Conservation (phyloP, 2,797 vertebrate genomes). For the Sternotherus odoratus region DNA sequence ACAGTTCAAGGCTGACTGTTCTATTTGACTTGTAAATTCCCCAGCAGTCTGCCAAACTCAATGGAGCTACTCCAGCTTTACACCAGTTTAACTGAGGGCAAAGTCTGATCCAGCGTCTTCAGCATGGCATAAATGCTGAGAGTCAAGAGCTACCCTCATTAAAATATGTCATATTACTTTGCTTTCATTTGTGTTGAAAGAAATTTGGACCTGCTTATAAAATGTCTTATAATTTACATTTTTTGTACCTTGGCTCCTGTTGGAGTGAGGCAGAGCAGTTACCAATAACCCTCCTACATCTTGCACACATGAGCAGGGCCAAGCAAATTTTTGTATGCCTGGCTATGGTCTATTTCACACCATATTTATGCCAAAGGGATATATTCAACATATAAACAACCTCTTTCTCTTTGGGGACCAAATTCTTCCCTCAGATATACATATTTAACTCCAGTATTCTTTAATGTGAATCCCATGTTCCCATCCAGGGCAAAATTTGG, state of each 20-base stretch:
- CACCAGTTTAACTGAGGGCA: constrained; percentile 6
- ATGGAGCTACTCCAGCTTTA: constrained; percentile 18
- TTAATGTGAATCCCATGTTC: neutral
- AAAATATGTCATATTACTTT: constrained; percentile 40
- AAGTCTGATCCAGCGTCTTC: constrained; percentile 35
- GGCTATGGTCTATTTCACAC: neutral
- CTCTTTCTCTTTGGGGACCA: neutral
- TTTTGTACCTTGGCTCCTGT: neutral
- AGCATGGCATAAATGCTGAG: neutral
- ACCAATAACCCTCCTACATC: neutral
- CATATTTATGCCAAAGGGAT: neutral
- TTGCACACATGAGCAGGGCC: neutral
- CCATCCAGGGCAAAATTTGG: neutral
- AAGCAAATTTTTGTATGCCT: neutral
- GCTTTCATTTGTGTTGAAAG: constrained; percentile 9
- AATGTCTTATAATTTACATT: neutral
- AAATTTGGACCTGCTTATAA: constrained; percentile 12
- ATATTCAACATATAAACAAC: neutral
- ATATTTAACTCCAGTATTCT: neutral
- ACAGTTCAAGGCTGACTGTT: neutral
- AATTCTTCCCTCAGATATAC: neutral
- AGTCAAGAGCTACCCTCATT: constrained; percentile 38
- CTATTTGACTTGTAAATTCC: constrained; percentile 52
- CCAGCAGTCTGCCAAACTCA: constrained; percentile 41
- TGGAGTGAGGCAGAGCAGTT: neutral